Evolutionary conservation across 2,797 vertebrate species (phyloP), one percentile per base, ranked within the genome.

Genomic region (Petrocephalus sullivani): DNA sequence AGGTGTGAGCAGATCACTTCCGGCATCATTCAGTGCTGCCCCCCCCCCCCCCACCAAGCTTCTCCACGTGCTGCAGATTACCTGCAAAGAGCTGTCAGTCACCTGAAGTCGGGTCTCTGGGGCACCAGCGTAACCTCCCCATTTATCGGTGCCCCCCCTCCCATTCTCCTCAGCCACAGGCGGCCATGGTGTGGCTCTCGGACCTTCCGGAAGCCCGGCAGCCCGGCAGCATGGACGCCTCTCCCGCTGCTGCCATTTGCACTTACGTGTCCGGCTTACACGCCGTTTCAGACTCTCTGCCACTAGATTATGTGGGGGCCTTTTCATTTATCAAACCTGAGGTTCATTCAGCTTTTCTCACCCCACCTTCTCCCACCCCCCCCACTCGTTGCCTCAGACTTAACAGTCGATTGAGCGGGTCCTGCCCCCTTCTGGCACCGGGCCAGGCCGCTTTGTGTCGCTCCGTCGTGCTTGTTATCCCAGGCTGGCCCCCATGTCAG

Each of bases 371-470:
- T 19, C 28, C 0, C 28, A 28, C 1, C 4, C 60, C 60, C 60
- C 60, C 21, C 9, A 2, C 60, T 75, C 90, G 51, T 90, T 89
- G 90, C 87, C 90, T 91, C 87, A 89, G 90, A 90, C 93, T 92
- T 94, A 92, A 94, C 93, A 94, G 89, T 93, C 90, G 89, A 86
- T 41, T 60, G 93, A 91, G 90, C 92, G 81, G 33, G 89, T 90
- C 89, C 92, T 91, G 92, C 91, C 91, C 90, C 90, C 89, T 90
- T 83, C 87, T 75, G 88, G 90, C 89, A 88, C 75, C 33, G 82
- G 87, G 57, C 92, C 91, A 94, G 94, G 93, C 90, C 89, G 90
- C 90, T 93, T 95, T 95, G 93, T 95, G 89, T 8, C 82, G 57
- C 87, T 89, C 89, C 57, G 90, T 92, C 93, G 93, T 87, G 91